phyloP scores from a whole-genome alignment of 2,888 invertebrate species.

The Mimas tiliae region DNA sequence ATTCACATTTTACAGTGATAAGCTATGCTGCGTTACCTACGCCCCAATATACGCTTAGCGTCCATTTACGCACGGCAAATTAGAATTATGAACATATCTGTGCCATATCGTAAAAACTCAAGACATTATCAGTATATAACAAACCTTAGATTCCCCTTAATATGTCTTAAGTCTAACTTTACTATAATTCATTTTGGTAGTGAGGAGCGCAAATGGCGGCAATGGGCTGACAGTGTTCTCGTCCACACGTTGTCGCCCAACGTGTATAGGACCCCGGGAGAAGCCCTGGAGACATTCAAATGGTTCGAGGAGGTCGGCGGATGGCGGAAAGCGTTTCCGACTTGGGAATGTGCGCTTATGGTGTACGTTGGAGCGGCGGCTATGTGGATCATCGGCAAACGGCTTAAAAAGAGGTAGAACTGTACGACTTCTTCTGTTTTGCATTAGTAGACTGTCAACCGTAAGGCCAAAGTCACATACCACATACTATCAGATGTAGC shows the following conservation, averaged over 20 bases:
- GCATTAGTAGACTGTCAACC: too few species aligned
- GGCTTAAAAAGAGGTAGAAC: conserved; percentile 90
- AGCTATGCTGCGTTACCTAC: too few species aligned
- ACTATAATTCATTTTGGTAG: conserved; percentile 76
- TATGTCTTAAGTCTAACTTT: neutral
- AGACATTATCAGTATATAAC: too few species aligned
- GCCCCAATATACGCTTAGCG: too few species aligned
- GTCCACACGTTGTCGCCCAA: conserved; percentile 98
- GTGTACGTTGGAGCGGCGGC: conserved; percentile 96
- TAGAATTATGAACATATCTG: too few species aligned
- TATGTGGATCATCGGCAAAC: conserved; percentile 96
- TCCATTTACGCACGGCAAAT: too few species aligned
- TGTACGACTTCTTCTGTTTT: too few species aligned
- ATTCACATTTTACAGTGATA: too few species aligned
- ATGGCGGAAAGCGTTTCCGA: conserved; percentile 95
- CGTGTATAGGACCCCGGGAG: conserved; percentile 94
- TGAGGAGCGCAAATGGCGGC: conserved; percentile 96
- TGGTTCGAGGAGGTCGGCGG: conserved; percentile 97
- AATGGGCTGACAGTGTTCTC: conserved; percentile 96
- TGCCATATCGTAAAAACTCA: too few species aligned
- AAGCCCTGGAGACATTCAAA: conserved; percentile 95
- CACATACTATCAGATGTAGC: too few species aligned
- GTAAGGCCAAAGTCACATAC: too few species aligned
- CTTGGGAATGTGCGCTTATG: conserved; percentile 93
- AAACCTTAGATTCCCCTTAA: too few species aligned